These are phyloP conservation scores for Synergus gifuensis DNA, from an alignment of 2,888 invertebrate genomes.

Conservation along the genomic window DNA sequence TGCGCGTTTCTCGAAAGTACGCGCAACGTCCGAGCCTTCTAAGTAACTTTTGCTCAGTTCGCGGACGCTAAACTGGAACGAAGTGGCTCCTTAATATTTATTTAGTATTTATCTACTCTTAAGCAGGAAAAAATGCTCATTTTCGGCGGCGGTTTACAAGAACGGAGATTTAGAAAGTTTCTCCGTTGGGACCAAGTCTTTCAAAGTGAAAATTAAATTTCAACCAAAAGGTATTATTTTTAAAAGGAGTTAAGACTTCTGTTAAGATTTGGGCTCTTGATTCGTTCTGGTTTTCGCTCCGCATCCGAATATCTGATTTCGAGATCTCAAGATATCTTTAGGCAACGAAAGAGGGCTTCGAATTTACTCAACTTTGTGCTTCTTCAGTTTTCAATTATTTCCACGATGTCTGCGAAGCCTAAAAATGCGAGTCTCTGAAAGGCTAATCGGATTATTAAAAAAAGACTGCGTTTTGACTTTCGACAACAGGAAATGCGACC, in stretches of 20 bases:
- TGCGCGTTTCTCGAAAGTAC: constrained; percentile 42
- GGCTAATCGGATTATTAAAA: neutral
- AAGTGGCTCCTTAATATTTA: constrained; percentile 36
- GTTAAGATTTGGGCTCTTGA: neutral
- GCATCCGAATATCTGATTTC: neutral
- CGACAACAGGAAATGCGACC: neutral
- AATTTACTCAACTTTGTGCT: too few relatives aligned
- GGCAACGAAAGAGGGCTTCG: too few relatives aligned
- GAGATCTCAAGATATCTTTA: too few relatives aligned
- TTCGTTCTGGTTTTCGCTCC: constrained; percentile 37
- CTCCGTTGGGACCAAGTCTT: constrained; percentile 36
- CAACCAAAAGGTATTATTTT: neutral
- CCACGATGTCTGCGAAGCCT: too few relatives aligned
- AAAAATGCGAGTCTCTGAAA: neutral
- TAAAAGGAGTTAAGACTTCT: neutral
- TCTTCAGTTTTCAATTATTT: too few relatives aligned
- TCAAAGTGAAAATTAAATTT: neutral
- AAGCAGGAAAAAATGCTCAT: constrained; percentile 37
- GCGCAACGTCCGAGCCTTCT: constrained; percentile 44
- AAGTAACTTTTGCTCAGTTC: constrained; percentile 41
- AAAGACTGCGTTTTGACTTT: constrained; percentile 20
- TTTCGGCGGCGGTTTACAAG: neutral
- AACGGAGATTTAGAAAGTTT: neutral
- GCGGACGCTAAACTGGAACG: constrained; percentile 38
- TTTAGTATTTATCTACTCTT: constrained; percentile 45